Base-by-base conservation (phyloP, 2,888 invertebrate genomes). In the Eurois occulta region DNA sequence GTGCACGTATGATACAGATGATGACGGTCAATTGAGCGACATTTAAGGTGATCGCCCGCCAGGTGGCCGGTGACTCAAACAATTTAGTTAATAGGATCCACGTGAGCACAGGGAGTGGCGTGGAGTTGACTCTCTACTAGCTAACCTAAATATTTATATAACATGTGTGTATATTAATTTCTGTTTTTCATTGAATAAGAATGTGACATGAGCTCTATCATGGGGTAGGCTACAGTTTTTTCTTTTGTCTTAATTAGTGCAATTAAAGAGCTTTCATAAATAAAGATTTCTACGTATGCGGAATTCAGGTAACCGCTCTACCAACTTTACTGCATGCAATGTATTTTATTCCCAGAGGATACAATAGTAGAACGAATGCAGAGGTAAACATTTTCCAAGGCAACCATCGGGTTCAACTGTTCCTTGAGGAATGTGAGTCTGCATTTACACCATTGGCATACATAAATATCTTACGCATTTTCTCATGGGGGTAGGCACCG, bases 21-120 rank as follows among this genome's bases (percentile, higher is more conserved):
- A 88, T 88, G 89, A 79, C 85, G 58, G 81, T 80, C 91, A 91
- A 91, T 91, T 92, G 90, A 80, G 86, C 78, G 82, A 82, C 83
- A 89, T 87, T 89, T 86, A 90, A 92, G 94, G 94, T 94, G 94
- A 92, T 93, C 92, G 92, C 90, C 90, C 93, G 91, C 94, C 94
- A 95, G 95, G 95, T 95, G 95, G 94, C 92, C 91, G 81, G 88
- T 94, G 94, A 94, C 91, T 94, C 94, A 94, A 88, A 85, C 86
- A 92, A 94, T 94, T 94, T 93, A 91, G 91, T 92, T 93, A 92
- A 94, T 94, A 90, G 89, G 84, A 86, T 83, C 81, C 85, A 84
- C 89, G 84, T 76, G 86, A 77, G 86, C 78, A 85, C 75, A 89
- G 13, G 35, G 62, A n/a, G 28, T 28, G 38, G 28, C 2, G 28